These are phyloP conservation scores for Stenodema calcarata DNA, from an alignment of 2,888 invertebrate genomes.

Conservation along the genomic window DNA sequence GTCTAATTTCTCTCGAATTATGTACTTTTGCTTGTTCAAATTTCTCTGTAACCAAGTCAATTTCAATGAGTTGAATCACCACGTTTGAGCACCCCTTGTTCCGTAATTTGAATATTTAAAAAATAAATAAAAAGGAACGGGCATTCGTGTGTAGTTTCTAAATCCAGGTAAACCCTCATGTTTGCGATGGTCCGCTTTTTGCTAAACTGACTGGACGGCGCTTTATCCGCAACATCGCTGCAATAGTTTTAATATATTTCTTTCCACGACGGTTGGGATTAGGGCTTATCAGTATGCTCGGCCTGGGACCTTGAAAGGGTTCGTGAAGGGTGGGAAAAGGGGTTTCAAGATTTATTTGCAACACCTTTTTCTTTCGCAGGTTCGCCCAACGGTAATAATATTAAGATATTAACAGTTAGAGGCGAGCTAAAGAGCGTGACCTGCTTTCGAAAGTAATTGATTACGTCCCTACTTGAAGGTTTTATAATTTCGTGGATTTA, in stretches of 20 bases:
- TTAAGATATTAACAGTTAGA: not conserved
- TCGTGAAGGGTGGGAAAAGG: too few relatives aligned
- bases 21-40: too few relatives aligned
- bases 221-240: not conserved
- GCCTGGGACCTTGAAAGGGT: not conserved
- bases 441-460: not conserved
- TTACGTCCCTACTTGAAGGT: too few relatives aligned
- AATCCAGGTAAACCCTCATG: not conserved
- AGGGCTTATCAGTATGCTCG: not conserved
- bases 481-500: too few relatives aligned
- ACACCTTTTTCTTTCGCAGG: not conserved
- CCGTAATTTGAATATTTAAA: too few relatives aligned
- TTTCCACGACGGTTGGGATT: not conserved
- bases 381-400: not conserved
- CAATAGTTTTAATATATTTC: not conserved
- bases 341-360: constrained; percentile 1
- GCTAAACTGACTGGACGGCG: not conserved
- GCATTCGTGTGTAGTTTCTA: too few relatives aligned
- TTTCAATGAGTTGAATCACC: too few relatives aligned
- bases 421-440: not conserved
- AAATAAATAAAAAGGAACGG: too few relatives aligned
- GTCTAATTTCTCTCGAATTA: too few relatives aligned
- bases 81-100: too few relatives aligned
- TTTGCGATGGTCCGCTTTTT: not conserved
- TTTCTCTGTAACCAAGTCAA: too few relatives aligned